A percentile compares a stretch with the other conserved stretches of the same genome.
Evolutionary conservation across 2,888 invertebrate species (phyloP).

Genomic region (Brenthis hecate): DNA sequence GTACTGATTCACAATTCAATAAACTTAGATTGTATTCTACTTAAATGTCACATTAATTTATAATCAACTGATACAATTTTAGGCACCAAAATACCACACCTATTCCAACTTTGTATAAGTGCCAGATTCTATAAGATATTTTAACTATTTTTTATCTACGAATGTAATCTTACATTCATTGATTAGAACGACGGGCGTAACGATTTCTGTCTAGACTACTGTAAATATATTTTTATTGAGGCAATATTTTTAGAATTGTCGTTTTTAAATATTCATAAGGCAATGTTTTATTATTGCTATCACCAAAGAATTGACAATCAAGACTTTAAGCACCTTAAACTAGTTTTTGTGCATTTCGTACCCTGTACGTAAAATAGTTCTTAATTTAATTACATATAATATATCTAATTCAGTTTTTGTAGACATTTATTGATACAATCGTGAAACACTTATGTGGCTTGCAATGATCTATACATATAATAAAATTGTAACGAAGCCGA

Average conservation of each 20-base stretch:
- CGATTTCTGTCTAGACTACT: slow-evolving; percentile 25
- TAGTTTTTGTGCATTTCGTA: no score
- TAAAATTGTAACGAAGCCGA: no score
- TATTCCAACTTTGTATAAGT: neutral
- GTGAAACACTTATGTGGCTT: no score
- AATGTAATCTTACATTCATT: slow-evolving; percentile 6
- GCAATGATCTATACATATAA: no score
- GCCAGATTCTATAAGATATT: neutral
- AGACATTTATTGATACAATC: no score
- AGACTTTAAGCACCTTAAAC: no score
- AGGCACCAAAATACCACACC: neutral
- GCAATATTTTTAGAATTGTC: slow-evolving; percentile 6
- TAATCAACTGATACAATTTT: neutral
- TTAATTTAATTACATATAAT: no score
- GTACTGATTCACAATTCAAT: slow-evolving; percentile 30
- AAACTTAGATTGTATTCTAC: slow-evolving; percentile 19
- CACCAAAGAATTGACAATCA: no score
- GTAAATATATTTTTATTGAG: slow-evolving; percentile 15
- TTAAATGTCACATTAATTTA: neutral
- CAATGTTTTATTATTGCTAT: neutral
- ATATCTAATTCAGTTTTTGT: no score
- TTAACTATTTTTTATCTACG: slow-evolving; percentile 10
- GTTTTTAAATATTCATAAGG: neutral
- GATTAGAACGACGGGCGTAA: slow-evolving; percentile 21
- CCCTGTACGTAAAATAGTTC: no score